phyloP scores from a whole-genome alignment of 2,113 vertebrate species.

The Fukomys damarensis region DNA sequence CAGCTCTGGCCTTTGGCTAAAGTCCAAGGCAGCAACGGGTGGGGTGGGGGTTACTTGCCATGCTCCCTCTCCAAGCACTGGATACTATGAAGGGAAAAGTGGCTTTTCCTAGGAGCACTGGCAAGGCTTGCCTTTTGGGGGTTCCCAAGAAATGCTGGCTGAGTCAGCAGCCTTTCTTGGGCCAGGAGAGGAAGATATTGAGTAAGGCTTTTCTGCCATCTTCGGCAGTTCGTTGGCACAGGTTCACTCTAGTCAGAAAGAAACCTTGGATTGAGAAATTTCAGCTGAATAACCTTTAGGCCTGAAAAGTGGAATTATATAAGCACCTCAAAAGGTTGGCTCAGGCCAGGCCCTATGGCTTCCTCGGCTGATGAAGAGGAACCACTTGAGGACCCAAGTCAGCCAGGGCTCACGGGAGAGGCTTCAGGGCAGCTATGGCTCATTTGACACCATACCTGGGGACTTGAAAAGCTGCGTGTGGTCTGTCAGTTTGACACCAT shows the following conservation, averaged over 20 bases:
- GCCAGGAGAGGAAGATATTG: background rate
- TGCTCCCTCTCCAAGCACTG: background rate
- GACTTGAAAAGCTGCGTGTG: background rate
- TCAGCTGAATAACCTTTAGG: slow-evolving; percentile 49
- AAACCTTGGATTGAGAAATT: slow-evolving; percentile 56
- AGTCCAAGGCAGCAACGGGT: background rate
- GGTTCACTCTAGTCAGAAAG: slow-evolving; percentile 43
- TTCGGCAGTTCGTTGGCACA: slow-evolving; percentile 9
- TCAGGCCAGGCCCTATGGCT: background rate
- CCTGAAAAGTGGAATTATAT: slow-evolving; percentile 45
- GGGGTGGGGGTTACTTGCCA: background rate
- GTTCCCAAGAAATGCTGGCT: slow-evolving; percentile 53
- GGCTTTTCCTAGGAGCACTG: slow-evolving; percentile 40
- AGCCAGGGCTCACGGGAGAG: background rate
- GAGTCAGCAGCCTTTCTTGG: background rate
- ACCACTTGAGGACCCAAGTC: background rate
- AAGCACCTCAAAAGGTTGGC: slow-evolving; percentile 8
- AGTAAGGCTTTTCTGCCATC: background rate
- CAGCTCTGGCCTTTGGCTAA: background rate
- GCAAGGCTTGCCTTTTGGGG: slow-evolving; percentile 5
- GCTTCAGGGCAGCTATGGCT: background rate
- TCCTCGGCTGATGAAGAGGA: background rate
- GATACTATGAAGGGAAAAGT: background rate
- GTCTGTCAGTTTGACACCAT: background rate
- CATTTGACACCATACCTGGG: background rate